Conservation (phyloP, 1,140 invertebrate species). For the Subanguina moxae region DNA sequence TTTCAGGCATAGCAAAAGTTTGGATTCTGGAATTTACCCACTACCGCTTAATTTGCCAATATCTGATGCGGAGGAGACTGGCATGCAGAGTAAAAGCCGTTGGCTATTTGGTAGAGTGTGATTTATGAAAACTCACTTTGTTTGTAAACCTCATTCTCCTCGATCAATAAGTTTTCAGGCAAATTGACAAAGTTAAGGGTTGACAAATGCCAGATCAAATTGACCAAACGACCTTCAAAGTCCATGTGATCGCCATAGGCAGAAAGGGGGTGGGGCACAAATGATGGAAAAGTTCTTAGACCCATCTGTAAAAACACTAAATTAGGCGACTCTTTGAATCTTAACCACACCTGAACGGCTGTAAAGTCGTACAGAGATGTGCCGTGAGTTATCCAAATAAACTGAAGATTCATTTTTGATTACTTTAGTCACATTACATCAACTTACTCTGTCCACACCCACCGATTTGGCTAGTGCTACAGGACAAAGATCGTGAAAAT, state of each 20-base stretch:
- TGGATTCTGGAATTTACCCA: too few species aligned
- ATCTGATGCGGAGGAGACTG: too few species aligned
- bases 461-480: conserved; percentile 47
- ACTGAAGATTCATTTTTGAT: conserved; percentile 38
- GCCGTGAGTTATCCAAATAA: conserved; percentile 58
- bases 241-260: conserved; percentile 48
- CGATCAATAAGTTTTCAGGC: conserved; percentile 52
- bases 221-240: conserved; percentile 44
- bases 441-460: conserved; percentile 40
- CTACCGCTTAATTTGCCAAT: too few species aligned
- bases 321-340: too few species aligned
- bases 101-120: too few species aligned
- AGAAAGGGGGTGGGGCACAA: conserved; percentile 57
- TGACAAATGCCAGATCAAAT: conserved; percentile 55
- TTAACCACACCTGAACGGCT: conserved; percentile 19
- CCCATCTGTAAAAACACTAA: conserved; percentile 31
- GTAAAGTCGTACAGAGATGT: conserved; percentile 58
- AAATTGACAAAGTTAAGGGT: conserved; percentile 56
- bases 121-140: conserved; percentile 20
- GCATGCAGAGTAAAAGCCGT: too few species aligned
- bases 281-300: conserved; percentile 51
- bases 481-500: conserved; percentile 57
- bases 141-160: conserved; percentile 53
- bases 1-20: too few species aligned
- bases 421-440: not conserved